A percentile compares a stretch with the other conserved stretches of the same genome.
These are phyloP conservation scores for Podarcis siculus DNA, from an alignment of 2,797 vertebrate species.

Conservation along the genomic window DNA sequence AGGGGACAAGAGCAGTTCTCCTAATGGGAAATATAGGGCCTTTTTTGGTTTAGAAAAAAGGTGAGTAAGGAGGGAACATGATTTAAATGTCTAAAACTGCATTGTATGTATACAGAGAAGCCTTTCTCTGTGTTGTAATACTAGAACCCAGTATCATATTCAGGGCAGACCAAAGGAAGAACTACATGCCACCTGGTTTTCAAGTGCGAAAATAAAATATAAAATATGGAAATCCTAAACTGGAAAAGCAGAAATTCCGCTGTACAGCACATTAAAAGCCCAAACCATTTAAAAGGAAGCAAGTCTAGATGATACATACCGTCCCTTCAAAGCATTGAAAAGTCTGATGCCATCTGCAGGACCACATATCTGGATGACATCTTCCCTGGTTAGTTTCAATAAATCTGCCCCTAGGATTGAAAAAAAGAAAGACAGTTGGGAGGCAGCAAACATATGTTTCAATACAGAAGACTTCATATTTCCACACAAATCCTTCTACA, in stretches of 20 bases:
- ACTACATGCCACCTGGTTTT: background rate
- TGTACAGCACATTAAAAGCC: background rate
- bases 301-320: constrained; percentile 76
- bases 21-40: background rate
- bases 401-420: constrained; percentile 86
- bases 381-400: constrained; percentile 94
- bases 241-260: background rate
- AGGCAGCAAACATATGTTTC: constrained; percentile 18
- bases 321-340: constrained; percentile 94
- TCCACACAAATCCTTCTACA: background rate
- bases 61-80: too few relatives aligned
- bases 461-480: background rate
- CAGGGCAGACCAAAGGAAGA: background rate
- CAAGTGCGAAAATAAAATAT: background rate
- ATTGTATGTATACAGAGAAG: too few relatives aligned
- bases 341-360: constrained; percentile 96
- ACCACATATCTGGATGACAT: constrained; percentile 97
- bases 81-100: too few relatives aligned
- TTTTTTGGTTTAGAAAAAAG: background rate
- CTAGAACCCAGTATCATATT: too few relatives aligned
- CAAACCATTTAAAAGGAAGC: background rate
- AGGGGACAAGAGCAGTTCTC: too few relatives aligned
- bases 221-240: background rate
- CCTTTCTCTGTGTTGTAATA: too few relatives aligned
- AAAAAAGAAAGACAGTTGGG: background rate